These are phyloP conservation scores for Eucriotettix oculatus DNA, from an alignment of 2,888 invertebrate species.

Conservation along the genomic window DNA sequence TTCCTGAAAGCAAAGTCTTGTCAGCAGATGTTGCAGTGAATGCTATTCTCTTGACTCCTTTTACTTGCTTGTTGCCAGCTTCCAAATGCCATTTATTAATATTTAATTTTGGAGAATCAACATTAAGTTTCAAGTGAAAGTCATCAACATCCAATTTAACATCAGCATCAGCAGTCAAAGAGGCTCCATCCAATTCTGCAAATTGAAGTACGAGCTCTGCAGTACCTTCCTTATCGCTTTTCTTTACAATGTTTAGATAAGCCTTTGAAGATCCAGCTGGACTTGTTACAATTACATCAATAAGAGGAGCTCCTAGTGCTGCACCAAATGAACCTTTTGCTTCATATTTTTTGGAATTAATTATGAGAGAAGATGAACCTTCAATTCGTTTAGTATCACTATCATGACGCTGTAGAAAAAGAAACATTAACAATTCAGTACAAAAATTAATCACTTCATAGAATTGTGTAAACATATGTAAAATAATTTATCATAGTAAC, in stretches of 20 bases:
- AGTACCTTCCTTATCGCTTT: neutral
- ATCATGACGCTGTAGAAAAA: too few species aligned
- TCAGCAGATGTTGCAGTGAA: conserved; percentile 44
- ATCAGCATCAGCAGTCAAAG: neutral
- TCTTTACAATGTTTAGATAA: neutral
- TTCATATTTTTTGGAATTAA: neutral
- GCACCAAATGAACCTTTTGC: neutral
- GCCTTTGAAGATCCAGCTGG: conserved; percentile 26
- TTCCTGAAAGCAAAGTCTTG: conserved; percentile 52
- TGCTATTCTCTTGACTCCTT: conserved; percentile 41
- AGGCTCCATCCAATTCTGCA: neutral
- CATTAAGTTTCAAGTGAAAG: conserved; percentile 33
- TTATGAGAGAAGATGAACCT: neutral
- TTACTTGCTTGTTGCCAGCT: conserved; percentile 39
- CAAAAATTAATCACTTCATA: neutral
- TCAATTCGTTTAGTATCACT: neutral
- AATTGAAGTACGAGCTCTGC: neutral
- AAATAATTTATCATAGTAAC: conserved; percentile 14
- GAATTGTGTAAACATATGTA: neutral
- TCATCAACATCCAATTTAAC: neutral
- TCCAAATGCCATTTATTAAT: conserved; percentile 46
- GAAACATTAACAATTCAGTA: too few species aligned
- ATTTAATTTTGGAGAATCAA: conserved; percentile 45
- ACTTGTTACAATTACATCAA: conserved; percentile 36
- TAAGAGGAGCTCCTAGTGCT: neutral